Conservation (phyloP, 2,888 invertebrate species). For the Philereme transversata region DNA sequence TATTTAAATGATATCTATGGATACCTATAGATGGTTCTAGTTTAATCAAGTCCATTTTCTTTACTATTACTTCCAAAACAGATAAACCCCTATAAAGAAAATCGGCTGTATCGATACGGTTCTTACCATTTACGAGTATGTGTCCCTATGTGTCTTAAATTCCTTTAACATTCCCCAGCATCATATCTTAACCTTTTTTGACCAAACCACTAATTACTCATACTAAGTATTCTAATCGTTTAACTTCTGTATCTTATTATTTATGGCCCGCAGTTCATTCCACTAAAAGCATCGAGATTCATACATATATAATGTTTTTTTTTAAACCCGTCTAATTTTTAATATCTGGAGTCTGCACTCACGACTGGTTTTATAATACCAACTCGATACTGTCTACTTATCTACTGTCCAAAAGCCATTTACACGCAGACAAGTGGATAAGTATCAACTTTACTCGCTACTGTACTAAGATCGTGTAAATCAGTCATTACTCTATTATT, state of each 20-base stretch:
- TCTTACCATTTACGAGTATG: conserved; percentile 17
- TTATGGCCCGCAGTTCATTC: background rate
- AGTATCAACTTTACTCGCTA: too few relatives aligned
- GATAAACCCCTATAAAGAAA: background rate
- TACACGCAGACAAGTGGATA: too few relatives aligned
- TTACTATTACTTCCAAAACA: conserved; percentile 12
- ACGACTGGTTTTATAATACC: too few relatives aligned
- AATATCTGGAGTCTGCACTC: too few relatives aligned
- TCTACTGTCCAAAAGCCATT: too few relatives aligned
- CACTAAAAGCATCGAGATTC: too few relatives aligned
- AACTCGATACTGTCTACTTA: too few relatives aligned
- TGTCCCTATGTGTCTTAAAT: conserved; percentile 1
- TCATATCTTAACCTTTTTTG: conserved; percentile 32
- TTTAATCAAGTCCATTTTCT: background rate
- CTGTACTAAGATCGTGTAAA: too few relatives aligned
- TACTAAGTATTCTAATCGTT: conserved; percentile 1
- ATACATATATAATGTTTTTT: too few relatives aligned
- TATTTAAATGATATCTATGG: too few relatives aligned
- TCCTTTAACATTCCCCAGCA: conserved; percentile 22
- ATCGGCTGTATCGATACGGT: conserved; percentile 5
- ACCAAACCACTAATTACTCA: conserved; percentile 30
- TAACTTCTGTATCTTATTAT: background rate
- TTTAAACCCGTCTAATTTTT: too few relatives aligned
- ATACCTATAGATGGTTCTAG: background rate
- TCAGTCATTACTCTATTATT: too few relatives aligned